Evolutionary conservation across 2,797 vertebrate species (phyloP), one percentile per base, ranked within the genome.

Genomic region (Knipowitschia caucasica): DNA sequence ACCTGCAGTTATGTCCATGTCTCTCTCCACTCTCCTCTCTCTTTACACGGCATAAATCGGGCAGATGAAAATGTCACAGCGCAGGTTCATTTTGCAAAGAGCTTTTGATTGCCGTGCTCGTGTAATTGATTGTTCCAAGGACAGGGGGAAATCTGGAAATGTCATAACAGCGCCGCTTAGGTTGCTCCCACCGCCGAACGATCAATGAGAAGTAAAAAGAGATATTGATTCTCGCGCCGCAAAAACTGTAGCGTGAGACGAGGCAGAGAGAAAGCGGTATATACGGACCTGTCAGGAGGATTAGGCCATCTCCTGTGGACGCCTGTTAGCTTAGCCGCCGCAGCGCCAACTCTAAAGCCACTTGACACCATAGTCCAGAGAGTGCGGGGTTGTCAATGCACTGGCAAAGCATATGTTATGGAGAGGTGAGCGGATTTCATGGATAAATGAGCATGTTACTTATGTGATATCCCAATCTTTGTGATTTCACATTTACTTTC

Each of bases 51-150:
- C 89, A 91, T 91, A 91, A 91, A 91, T 92, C 89, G 73, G 53
- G 83, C 77, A 91, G 90, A 92, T 91, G 90, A 91, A 92, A 91
- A 91, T 91, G 90, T 92, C 89, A 92, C 72, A 77, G 84, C 86
- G 89, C 89, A 90, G 90, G 89, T 92, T 92, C 89, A 88, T 92
- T 91, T 90, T 91, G 89, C 89, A 89, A 90, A 92, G 90, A 88
- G 90, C 88, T 89, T 92, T 92, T 92, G 91, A 92, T 92, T 90
- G 90, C 89, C 86, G 87, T 85, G 85, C 77, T 79, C 87, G 73
- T 90, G 89, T 91, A 90, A 92, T 92, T 92, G 90, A 92, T 92
- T 91, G 90, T 91, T 91, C 85, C 89, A 90, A 90, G 90, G 89
- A 91, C 90, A 89, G 89, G 86, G 89, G 91, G 90, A 91, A 91